Evolutionary conservation across 2,888 invertebrate species (phyloP), one percentile per base, ranked within the genome.

Genomic region (Pinctada fucata): DNA sequence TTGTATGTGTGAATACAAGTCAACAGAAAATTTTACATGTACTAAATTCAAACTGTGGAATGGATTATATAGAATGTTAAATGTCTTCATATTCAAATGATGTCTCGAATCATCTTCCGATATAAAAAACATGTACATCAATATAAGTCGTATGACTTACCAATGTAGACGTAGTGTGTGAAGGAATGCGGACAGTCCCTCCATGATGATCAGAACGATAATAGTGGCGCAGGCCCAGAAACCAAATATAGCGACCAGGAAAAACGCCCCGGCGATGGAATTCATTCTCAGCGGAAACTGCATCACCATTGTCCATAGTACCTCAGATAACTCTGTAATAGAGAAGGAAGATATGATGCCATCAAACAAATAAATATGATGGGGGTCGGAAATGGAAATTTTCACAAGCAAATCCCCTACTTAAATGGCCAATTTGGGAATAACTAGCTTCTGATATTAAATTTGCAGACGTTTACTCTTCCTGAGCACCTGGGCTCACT

Each of bases 121-220:
- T 31, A 31, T 31, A 31, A 31, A 31, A 31, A 31, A 31, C 31
- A 58, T 58, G 58, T 6, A 6, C 13, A 58, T 13, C 58, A 58
- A 6, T 1, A 6, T 6, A 16, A 16, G 66, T 13, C 6, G 6
- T 67, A 16, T 8, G n/a, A 90, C 93, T 92, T 92, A 97, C 98
- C 99, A 99, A 94, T 99, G 99, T 89, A 99, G 94, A 94, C 99
- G 97, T 85, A 99, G 95, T 48, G 99, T 99, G 93, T 99, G 99
- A 87, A 99, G 95, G 94, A 99, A 99, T 73, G 99, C 99, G 48
- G 99, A 99, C 47, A 99, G 95, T 1, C 99, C 99, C 94, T 99
- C 99, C 99, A 99, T 99, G 72, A 99, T 94, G 79, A 99, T 97
- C 52, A 99, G 95, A 93, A 99, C 98, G 88, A 97, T 95, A 67